Evolutionary conservation across 2,888 invertebrate genomes (phyloP).

Genomic region (Acronicta leporina): DNA sequence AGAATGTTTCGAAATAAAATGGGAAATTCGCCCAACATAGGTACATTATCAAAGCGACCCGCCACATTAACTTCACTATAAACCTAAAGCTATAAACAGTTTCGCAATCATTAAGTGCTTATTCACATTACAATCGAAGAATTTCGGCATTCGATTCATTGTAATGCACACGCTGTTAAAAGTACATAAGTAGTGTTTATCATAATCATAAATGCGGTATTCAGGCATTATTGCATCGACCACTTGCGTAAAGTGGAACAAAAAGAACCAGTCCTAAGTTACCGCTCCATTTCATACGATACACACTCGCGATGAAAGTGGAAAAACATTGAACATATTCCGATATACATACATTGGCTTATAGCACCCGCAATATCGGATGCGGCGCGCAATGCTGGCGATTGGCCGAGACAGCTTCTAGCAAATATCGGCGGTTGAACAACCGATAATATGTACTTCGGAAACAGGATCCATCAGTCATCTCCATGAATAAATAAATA

Average conservation of each 20-base stretch:
- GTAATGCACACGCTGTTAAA: constrained; percentile 63
- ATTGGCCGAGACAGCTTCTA: neutral
- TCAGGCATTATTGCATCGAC: constrained; percentile 79
- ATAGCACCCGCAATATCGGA: constrained; percentile 50
- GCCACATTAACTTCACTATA: constrained; percentile 15
- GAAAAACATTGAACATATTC: constrained; percentile 59
- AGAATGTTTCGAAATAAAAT: constrained; percentile 20
- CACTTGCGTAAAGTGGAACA: constrained; percentile 81
- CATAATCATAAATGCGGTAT: constrained; percentile 79
- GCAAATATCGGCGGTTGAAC: constrained; percentile 41
- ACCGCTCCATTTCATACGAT: constrained; percentile 82
- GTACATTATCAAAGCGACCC: constrained; percentile 14
- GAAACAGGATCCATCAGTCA: constrained; percentile 40
- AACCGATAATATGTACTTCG: constrained; percentile 43
- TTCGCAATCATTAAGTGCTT: constrained; percentile 35
- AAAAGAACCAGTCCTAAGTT: constrained; percentile 77
- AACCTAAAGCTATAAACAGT: constrained; percentile 20
- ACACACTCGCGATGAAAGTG: constrained; percentile 66
- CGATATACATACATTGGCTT: constrained; percentile 43
- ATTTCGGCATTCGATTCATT: constrained; percentile 60
- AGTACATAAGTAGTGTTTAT: constrained; percentile 70
- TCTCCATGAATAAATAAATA: constrained; percentile 47
- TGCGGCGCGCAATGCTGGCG: constrained; percentile 12
- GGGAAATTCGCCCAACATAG: constrained; percentile 8
- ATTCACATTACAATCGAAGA: constrained; percentile 36